Percentiles rank a stretch among this genome's conserved stretches.
Evolutionary conservation across 64 coral and sea anemone genomes (phyloP).

Genomic region (Dendrophyllia cribrosa): DNA sequence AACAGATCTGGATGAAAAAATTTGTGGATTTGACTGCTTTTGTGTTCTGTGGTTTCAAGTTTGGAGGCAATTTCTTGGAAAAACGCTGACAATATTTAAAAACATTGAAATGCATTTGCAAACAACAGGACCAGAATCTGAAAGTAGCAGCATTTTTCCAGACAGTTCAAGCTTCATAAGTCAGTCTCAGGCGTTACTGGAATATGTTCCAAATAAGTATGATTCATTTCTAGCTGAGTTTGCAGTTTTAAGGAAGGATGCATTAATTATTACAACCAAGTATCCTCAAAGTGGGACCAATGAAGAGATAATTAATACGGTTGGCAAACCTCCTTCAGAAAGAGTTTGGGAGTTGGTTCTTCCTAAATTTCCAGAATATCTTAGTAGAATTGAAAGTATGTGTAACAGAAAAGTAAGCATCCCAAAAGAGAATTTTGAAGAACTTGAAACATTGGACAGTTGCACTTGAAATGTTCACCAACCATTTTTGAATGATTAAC

Average conservation of each 20-base stretch:
- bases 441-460: not conserved
- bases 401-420: conserved; percentile 24
- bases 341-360: conserved; percentile 37
- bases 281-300: not conserved
- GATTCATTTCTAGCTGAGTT: conserved; percentile 35
- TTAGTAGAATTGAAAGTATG: conserved; percentile 34
- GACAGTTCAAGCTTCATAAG: not conserved
- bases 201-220: conserved; percentile 53
- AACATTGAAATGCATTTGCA: conserved; percentile 16
- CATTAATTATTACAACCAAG: conserved; percentile 23
- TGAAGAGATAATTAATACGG: not conserved
- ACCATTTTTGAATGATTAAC: not conserved
- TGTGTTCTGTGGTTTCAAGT: conserved; percentile 37
- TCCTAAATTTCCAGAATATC: conserved; percentile 45
- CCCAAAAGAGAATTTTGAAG: conserved; percentile 6
- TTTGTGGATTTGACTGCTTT: conserved; percentile 28
- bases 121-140: not conserved
- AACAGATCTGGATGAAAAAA: not conserved
- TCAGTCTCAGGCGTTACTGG: not conserved
- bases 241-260: conserved; percentile 24
- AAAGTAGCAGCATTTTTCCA: not conserved
- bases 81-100: conserved; percentile 40
- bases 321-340: conserved; percentile 24
- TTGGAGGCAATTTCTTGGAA: conserved; percentile 46
- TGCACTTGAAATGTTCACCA: not conserved